phyloP scores from a whole-genome alignment of 2,113 vertebrate genomes.

The Crotalus horridus region DNA sequence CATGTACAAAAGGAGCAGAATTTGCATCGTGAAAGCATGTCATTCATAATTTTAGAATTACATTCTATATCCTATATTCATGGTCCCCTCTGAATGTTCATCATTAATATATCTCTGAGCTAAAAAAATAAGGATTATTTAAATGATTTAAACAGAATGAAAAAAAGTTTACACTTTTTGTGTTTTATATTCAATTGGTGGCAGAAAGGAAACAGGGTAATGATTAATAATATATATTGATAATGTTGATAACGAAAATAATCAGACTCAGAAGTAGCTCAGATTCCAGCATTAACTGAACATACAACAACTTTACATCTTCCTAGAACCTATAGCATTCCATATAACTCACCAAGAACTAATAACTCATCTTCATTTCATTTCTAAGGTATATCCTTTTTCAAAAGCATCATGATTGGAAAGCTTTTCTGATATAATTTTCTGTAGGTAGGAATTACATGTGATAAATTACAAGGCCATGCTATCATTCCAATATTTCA shows the following conservation, averaged over 20 bases:
- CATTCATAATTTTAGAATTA: background rate
- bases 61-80: background rate
- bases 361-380: background rate
- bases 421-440: background rate
- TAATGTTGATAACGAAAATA: background rate
- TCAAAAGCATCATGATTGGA: background rate
- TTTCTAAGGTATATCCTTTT: background rate
- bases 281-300: background rate
- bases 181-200: background rate
- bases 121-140: background rate
- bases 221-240: background rate
- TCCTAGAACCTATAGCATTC: background rate
- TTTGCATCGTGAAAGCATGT: background rate
- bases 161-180: background rate
- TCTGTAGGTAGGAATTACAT: background rate
- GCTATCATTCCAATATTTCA: no score
- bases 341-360: background rate
- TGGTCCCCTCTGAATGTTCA: background rate
- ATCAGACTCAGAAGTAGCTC: background rate
- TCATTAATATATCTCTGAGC: background rate
- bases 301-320: background rate
- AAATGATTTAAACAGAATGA: background rate
- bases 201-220: background rate
- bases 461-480: background rate
- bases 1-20: background rate